These are phyloP conservation scores for Ctenochaetus hawaiiensis DNA, from an alignment of 2,797 vertebrate genomes.

Conservation along the genomic window DNA sequence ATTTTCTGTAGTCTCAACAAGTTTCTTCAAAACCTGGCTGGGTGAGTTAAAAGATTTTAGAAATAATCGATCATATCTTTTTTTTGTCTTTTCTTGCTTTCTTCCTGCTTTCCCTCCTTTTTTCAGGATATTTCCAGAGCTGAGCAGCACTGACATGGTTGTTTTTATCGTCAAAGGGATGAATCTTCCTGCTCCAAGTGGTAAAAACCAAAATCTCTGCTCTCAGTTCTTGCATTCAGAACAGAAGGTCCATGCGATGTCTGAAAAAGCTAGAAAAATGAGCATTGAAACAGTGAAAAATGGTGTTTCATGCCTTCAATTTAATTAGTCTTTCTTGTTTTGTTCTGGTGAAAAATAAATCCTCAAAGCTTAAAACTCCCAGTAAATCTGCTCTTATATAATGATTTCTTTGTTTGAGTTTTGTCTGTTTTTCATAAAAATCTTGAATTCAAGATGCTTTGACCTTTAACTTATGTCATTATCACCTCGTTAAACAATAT, in stretches of 20 bases:
- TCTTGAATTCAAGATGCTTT: no score
- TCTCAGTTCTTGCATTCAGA: neutral
- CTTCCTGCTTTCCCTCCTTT: neutral
- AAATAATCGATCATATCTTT: neutral
- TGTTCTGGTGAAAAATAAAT: no score
- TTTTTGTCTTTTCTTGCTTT: neutral
- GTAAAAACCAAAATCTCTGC: conserved; percentile 73
- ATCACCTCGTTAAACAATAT: no score
- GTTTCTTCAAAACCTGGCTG: no score
- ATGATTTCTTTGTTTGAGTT: no score
- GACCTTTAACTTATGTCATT: no score
- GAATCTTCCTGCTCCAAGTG: conserved; percentile 94
- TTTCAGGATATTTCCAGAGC: conserved; percentile 94
- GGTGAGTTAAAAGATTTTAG: no score
- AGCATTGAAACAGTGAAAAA: neutral
- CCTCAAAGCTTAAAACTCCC: no score
- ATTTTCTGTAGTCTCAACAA: no score
- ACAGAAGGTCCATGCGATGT: neutral
- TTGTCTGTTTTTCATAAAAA: no score
- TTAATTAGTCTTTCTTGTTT: neutral
- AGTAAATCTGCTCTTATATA: no score
- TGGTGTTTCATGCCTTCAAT: neutral
- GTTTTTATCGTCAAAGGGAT: conserved; percentile 93
- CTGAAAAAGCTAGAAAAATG: neutral
- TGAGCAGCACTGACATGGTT: conserved; percentile 98